Conservation (phyloP, 2,888 invertebrate species). For the Sthenelais limicola region DNA sequence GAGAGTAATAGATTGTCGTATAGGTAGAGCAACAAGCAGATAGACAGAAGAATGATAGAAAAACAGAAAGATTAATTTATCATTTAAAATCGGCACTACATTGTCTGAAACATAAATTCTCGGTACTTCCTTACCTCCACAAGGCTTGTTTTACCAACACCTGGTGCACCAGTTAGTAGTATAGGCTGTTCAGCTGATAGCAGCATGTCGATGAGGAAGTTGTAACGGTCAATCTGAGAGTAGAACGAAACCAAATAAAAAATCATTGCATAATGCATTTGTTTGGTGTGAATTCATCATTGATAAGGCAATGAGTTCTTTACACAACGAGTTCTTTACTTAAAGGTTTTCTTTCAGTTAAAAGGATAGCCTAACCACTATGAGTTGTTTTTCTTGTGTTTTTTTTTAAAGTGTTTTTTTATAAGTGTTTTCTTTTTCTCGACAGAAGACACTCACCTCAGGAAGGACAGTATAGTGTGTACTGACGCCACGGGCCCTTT, state of each 20-base stretch:
- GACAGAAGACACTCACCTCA: conserved; percentile 57
- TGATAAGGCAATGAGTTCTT: too few relatives aligned
- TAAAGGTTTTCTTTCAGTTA: too few relatives aligned
- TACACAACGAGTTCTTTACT: too few relatives aligned
- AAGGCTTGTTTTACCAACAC: conserved; percentile 68
- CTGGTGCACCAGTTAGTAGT: conserved; percentile 66
- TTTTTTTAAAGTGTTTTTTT: neutral
- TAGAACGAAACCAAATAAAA: too few relatives aligned
- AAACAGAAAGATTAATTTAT: too few relatives aligned
- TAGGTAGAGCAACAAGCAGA: too few relatives aligned
- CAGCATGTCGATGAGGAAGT: conserved; percentile 63
- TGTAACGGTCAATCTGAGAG: conserved; percentile 65
- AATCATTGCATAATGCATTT: too few relatives aligned
- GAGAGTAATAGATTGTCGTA: too few relatives aligned
- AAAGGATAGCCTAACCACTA: too few relatives aligned
- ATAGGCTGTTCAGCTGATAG: conserved; percentile 63
- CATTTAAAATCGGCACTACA: neutral
- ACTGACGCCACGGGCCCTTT: conserved; percentile 57
- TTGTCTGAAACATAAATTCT: neutral
- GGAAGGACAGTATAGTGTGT: conserved; percentile 63
- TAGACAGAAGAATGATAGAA: too few relatives aligned
- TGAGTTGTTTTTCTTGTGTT: too few relatives aligned
- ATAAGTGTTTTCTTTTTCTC: neutral
- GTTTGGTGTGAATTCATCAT: too few relatives aligned
- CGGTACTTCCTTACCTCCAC: conserved; percentile 58